Conservation (phyloP, 2,888 invertebrate genomes). For the Phanerotoma sp. region DNA sequence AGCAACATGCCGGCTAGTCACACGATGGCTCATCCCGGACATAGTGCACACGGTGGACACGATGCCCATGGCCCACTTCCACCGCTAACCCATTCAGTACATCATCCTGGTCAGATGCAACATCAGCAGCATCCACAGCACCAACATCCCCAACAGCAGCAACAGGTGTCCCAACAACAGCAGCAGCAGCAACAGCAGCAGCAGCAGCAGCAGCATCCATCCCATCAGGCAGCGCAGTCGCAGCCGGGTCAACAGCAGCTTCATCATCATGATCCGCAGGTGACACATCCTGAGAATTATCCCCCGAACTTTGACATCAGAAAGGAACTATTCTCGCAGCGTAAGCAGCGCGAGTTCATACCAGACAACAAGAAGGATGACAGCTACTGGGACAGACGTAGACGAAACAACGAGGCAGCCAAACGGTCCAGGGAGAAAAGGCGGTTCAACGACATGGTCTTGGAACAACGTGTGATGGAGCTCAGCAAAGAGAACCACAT, state of each 20-base stretch:
- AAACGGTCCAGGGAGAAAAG: conserved; percentile 96
- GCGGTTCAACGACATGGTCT: conserved; percentile 93
- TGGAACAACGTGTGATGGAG: conserved; percentile 92
- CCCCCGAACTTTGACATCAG: conserved; percentile 59
- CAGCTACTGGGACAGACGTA: conserved; percentile 94
- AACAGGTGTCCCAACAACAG: conserved; percentile 56
- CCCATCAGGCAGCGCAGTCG: no score
- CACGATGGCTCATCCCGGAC: conserved; percentile 53
- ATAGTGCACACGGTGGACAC: conserved; percentile 41
- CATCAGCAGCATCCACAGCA: conserved; percentile 45
- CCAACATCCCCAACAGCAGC: conserved; percentile 42
- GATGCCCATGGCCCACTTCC: conserved; percentile 52
- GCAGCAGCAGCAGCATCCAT: conserved; percentile 56
- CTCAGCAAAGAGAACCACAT: conserved; percentile 95
- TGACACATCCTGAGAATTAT: conserved; percentile 49
- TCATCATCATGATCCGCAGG: conserved; percentile 53
- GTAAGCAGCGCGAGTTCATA: conserved; percentile 95
- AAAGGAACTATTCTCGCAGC: conserved; percentile 83
- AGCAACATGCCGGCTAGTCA: conserved; percentile 55
- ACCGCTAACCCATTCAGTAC: conserved; percentile 47
- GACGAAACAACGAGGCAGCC: conserved; percentile 96
- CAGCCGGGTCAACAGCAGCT: conserved; percentile 37
- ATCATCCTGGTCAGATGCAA: conserved; percentile 43
- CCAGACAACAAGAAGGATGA: conserved; percentile 97
- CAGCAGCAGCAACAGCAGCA: conserved; percentile 49